Evolutionary conservation across 1,140 invertebrate genomes (phyloP), one percentile per base, ranked within the genome.

Genomic region (Plutomurus gul): DNA sequence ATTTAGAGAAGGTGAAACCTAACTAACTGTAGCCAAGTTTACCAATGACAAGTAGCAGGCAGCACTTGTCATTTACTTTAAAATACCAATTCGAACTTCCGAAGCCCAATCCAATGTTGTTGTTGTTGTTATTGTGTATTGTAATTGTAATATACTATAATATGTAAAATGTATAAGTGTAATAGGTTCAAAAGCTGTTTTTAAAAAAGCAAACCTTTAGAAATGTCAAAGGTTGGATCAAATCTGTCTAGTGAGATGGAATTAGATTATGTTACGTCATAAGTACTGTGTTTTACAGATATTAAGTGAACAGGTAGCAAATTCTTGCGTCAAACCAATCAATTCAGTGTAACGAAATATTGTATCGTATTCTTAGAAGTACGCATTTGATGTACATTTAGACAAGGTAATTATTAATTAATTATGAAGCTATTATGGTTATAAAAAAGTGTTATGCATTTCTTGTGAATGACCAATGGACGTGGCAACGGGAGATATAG

Each of bases 271-370:
- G 47, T 51, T 51, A 51, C 25, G n/a, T n/a, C n/a, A n/a, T 22
- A 51, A 51, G 47, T 51, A 51, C 47, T 51, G 47, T 51, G 47
- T 51, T 51, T n/a, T 20, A 51, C 47, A 51, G 18, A 51, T 22
- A 51, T 51, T 51, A 51, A 51, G 47, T 51, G 47, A 51, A 18
- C 47, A 51, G 47, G 47, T 51, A 51, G 47, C 25, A 51, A 51
- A 51, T 51, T 51, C 47, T 51, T 51, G 47, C 47, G 47, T 51
- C 47, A 51, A 51, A 22, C 47, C 47, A 51, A 51, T 51, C 47
- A 51, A 51, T 51, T 51, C 25, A 51, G 47, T 51, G 25, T 51
- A 51, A 22, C 18, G 25, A 51, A 22, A 22, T 51, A 51, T 18
- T 51, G 47, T 51, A 51, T 22, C 47, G 47, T n/a, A n/a, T n/a